phyloP scores from a whole-genome alignment of 2,888 invertebrate species.

The Archaeoteleia sp. region DNA sequence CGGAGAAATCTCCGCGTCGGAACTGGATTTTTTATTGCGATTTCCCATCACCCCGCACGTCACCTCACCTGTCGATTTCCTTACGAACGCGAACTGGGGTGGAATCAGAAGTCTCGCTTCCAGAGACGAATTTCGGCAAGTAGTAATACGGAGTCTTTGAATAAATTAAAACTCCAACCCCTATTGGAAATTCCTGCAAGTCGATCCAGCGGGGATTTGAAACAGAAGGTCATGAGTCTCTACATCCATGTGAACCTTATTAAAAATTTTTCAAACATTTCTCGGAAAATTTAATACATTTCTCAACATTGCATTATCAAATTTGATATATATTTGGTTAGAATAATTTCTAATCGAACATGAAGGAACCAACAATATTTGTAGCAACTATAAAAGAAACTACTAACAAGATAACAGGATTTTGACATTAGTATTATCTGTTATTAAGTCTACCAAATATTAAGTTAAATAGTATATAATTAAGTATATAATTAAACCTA shows the following conservation, averaged over 20 bases:
- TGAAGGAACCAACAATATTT: no score
- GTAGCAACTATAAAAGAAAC: no score
- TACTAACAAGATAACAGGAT: no score
- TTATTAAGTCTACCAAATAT: no score
- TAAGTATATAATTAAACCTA: no score
- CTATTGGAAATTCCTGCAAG: conserved; percentile 8
- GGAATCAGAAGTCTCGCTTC: conserved; percentile 93
- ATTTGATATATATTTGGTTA: no score
- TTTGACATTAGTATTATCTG: no score
- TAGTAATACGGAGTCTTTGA: conserved; percentile 16
- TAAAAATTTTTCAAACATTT: conserved; percentile 1
- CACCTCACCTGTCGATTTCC: conserved; percentile 95
- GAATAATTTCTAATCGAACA: no score
- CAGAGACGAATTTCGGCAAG: conserved; percentile 88
- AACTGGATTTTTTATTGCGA: conserved; percentile 93
- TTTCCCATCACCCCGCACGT: conserved; percentile 95
- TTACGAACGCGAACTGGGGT: conserved; percentile 95
- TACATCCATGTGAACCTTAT: not conserved
- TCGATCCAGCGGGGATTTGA: conserved; percentile 7
- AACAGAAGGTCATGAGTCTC: conserved; percentile 1
- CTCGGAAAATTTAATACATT: not conserved
- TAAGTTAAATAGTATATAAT: no score
- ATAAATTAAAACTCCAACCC: conserved; percentile 17
- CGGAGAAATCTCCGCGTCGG: conserved; percentile 88
- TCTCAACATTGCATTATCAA: not conserved